Base-by-base conservation (phyloP, 2,888 invertebrate species). In the Cylloceria caligata region DNA sequence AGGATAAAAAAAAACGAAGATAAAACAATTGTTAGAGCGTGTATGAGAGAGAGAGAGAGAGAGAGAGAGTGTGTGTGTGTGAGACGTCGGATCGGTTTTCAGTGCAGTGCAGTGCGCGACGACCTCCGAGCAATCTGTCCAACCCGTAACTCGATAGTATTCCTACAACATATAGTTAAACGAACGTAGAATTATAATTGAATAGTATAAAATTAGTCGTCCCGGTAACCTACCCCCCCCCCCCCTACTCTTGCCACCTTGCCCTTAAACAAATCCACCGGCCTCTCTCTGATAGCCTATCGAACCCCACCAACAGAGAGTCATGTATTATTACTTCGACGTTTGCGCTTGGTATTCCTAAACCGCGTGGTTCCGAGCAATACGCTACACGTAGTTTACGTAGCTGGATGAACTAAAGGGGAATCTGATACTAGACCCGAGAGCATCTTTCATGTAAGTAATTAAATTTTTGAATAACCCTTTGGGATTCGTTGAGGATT, bases 111-210 rank as follows among this genome's bases (percentile, higher is more conserved):
- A 80, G 82, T 85, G 87, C 85, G 87, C 87, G 86, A 80, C 72
- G 64, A 88, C 86, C 88, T 88, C 88, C 88, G 88, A 90, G 88
- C 88, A 91, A 92, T 92, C 92, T 91, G 92, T 92, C 92, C 92
- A 91, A 90, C 87, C 89, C 88, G 89, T 92, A 91, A 90, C 89
- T 90, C 88, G 89, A 89, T 92, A 92, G 91, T 92, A 92, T 91
- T 91, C 89, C 90, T 90, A 87, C 89, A 91, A 83, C 82, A 89
- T 88, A 83, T 88, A 86, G 78, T 71, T 77, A 39, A 85, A 72
- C 65, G 76, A 64, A 82, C 62, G 65, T 80, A 84, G 83, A 80
- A 67, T 67, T 82, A 75, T 83, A 78, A 85, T 78, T 88, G 90
- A 88, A 90, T 90, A 91, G 90, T 90, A 88, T 91, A 89, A 89